Conservation (phyloP, 2,888 invertebrate species). For the Netelia fuscicornis region DNA sequence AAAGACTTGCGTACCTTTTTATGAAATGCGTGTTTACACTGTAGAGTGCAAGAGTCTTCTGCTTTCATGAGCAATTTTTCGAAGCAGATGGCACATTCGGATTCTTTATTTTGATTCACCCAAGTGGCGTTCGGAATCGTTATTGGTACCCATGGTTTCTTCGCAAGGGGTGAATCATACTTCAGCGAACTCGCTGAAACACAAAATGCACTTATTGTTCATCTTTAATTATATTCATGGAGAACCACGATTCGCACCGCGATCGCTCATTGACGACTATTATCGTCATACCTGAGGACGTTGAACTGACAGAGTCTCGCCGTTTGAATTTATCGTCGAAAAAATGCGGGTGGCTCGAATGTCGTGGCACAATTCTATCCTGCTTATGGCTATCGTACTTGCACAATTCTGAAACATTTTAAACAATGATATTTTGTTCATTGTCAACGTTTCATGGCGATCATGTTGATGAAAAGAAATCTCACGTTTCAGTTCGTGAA, state of each 20-base stretch:
- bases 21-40: conserved; percentile 77
- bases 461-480: not conserved
- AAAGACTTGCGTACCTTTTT: conserved; percentile 68
- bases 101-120: conserved; percentile 67
- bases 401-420: conserved; percentile 51
- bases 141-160: conserved; percentile 70
- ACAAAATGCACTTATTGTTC: not conserved
- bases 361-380: not conserved
- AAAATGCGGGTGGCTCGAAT: not conserved
- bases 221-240: not conserved
- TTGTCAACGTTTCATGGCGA: not conserved
- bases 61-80: conserved; percentile 52
- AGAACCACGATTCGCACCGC: not conserved
- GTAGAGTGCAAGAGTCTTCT: conserved; percentile 65
- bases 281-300: conserved; percentile 54
- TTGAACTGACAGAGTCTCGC: conserved; percentile 49
- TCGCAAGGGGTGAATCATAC: conserved; percentile 19
- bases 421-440: not conserved
- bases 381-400: conserved; percentile 29
- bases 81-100: conserved; percentile 76
- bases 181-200: conserved; percentile 49
- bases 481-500: conserved; percentile 60
- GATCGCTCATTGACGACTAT: not conserved
- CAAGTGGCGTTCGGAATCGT: conserved; percentile 60
- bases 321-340: conserved; percentile 17